phyloP scores from a whole-genome alignment of 2,113 vertebrate genomes.

The Centropristis striata region DNA sequence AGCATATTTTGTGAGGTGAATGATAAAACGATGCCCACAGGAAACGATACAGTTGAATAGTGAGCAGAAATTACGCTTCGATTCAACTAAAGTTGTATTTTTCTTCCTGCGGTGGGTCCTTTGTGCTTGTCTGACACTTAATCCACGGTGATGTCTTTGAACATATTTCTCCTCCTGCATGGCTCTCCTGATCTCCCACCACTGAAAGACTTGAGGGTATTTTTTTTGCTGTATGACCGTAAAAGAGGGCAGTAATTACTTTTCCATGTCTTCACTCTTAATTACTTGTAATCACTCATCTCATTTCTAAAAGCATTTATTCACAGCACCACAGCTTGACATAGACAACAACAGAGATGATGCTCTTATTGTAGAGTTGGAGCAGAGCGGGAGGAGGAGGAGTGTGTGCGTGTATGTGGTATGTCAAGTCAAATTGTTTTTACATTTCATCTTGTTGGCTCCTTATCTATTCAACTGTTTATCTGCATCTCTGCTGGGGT shows the following conservation, averaged over 20 bases:
- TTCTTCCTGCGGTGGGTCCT: constrained; percentile 19
- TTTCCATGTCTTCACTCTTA: constrained; percentile 52
- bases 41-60: constrained; percentile 42
- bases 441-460: constrained; percentile 76
- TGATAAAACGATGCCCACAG: constrained; percentile 66
- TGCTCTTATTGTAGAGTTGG: constrained; percentile 48
- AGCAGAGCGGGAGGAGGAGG: constrained; percentile 35
- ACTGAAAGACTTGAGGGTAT: not conserved
- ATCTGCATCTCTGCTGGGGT: constrained; percentile 72
- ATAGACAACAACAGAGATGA: constrained; percentile 58
- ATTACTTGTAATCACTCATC: constrained; percentile 66
- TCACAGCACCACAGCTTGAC: constrained; percentile 51
- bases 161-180: constrained; percentile 37
- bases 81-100: constrained; percentile 39
- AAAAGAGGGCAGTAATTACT: constrained; percentile 13
- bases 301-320: constrained; percentile 51
- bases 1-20: constrained; percentile 66
- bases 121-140: constrained; percentile 29
- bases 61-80: constrained; percentile 48
- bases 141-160: constrained; percentile 48
- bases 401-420: constrained; percentile 38
- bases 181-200: constrained; percentile 7
- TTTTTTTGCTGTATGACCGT: not conserved
- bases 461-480: constrained; percentile 79
- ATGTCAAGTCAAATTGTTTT: constrained; percentile 82